Evolutionary conservation across 23 tunicate species (phyloP).

Genomic region (Ciona savignyi): DNA sequence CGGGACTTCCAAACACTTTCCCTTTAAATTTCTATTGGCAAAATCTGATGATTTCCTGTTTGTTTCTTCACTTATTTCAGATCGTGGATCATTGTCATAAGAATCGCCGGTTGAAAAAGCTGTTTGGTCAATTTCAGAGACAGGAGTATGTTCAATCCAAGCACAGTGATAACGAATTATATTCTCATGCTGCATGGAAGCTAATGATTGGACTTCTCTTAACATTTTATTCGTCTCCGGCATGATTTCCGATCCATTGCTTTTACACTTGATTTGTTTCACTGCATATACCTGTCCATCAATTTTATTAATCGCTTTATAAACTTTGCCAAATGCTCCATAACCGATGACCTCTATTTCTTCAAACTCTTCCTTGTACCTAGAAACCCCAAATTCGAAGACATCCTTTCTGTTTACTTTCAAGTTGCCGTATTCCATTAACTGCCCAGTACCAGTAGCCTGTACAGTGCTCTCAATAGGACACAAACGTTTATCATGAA

Average conservation of each 20-base stretch:
- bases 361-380: constrained; percentile 44
- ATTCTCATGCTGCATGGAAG: constrained; percentile 54
- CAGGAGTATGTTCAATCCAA: constrained; percentile 68
- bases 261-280: constrained; percentile 42
- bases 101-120: background rate
- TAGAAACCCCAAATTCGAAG: constrained; percentile 36
- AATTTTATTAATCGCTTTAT: constrained; percentile 33
- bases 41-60: no score
- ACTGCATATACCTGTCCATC: constrained; percentile 77
- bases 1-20: background rate
- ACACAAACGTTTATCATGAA: constrained; percentile 20
- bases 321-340: constrained; percentile 58
- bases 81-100: background rate
- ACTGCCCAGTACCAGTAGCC: background rate
- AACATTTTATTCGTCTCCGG: constrained; percentile 22
- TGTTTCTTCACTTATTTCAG: background rate
- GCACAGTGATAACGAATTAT: constrained; percentile 65
- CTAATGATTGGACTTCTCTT: constrained; percentile 68
- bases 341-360: constrained; percentile 39
- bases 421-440: background rate
- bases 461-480: background rate
- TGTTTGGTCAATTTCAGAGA: background rate
- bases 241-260: background rate
- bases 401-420: background rate
- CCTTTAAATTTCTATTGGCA: background rate